Evolutionary conservation across 2,888 invertebrate species (phyloP).

Genomic region (Malthinus flaveolus): DNA sequence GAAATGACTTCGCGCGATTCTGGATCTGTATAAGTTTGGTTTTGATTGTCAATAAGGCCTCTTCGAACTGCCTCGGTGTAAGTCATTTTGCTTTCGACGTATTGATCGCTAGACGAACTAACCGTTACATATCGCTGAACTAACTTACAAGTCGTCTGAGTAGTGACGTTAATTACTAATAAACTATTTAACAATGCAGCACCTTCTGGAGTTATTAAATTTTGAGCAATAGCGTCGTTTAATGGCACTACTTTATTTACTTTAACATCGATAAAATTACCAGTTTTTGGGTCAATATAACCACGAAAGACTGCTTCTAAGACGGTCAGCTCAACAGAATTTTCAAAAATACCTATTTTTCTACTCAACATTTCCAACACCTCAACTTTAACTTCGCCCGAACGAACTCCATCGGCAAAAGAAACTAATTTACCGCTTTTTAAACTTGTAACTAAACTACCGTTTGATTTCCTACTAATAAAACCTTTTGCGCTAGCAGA

Average conservation of each 20-base stretch:
- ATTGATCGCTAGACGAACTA: conserved; percentile 62
- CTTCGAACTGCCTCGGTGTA: conserved; percentile 77
- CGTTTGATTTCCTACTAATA: conserved; percentile 73
- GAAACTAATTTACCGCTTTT: conserved; percentile 76
- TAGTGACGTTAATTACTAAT: conserved; percentile 84
- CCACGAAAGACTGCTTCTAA: conserved; percentile 86
- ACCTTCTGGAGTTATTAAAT: conserved; percentile 84
- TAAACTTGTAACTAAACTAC: conserved; percentile 72
- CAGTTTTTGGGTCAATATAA: conserved; percentile 85
- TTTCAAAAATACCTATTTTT: conserved; percentile 78
- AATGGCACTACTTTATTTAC: conserved; percentile 75
- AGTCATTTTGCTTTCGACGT: conserved; percentile 64
- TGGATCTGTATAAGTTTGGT: conserved; percentile 77
- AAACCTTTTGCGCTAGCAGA: conserved; percentile 76
- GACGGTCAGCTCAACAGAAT: conserved; percentile 77
- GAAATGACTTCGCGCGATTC: conserved; percentile 72
- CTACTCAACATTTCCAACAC: conserved; percentile 83
- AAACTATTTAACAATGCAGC: conserved; percentile 84
- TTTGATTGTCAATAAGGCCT: conserved; percentile 79
- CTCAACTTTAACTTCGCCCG: conserved; percentile 80
- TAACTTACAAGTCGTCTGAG: conserved; percentile 84
- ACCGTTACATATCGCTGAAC: conserved; percentile 82
- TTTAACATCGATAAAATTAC: conserved; percentile 77
- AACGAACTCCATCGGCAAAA: conserved; percentile 77
- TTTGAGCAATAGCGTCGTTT: conserved; percentile 83